phyloP scores from a whole-genome alignment of 53 echinoderm and acorn worm species.

The Temnopleurus reevesii region DNA sequence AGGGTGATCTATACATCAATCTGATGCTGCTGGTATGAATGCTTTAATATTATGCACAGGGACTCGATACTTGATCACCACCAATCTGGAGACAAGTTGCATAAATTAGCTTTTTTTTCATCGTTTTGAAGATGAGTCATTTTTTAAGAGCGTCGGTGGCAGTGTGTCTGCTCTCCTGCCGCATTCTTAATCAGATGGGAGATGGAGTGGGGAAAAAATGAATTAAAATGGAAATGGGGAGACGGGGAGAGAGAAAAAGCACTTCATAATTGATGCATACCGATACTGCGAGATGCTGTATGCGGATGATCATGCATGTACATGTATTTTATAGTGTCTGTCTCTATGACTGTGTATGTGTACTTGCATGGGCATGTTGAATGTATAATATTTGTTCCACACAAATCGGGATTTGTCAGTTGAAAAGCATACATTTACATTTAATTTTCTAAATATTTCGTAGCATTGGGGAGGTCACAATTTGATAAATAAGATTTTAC shows the following conservation, averaged over 20 bases:
- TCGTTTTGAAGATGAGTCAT: constrained; percentile 22
- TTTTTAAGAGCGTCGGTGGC: not conserved
- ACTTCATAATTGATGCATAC: constrained; percentile 45
- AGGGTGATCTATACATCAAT: no score
- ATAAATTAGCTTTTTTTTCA: constrained; percentile 26
- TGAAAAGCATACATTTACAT: not conserved
- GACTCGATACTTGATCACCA: no score
- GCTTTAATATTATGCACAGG: no score
- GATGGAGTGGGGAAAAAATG: not conserved
- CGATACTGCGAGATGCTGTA: not conserved
- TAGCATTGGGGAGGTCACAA: no score
- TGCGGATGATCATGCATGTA: not conserved
- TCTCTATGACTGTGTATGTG: not conserved
- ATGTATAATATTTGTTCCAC: not conserved
- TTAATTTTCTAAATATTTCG: no score
- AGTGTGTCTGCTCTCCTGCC: not conserved
- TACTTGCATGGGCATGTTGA: no score
- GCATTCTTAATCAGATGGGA: not conserved
- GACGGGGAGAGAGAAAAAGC: not conserved
- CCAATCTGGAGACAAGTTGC: not conserved
- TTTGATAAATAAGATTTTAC: no score
- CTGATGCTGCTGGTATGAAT: no score
- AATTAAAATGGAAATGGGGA: no score
- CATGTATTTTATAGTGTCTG: not conserved
- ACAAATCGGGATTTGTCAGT: not conserved